These are phyloP conservation scores for Circaetus cinerascens DNA, from an alignment of 2,113 vertebrate genomes.

Conservation along the genomic window DNA sequence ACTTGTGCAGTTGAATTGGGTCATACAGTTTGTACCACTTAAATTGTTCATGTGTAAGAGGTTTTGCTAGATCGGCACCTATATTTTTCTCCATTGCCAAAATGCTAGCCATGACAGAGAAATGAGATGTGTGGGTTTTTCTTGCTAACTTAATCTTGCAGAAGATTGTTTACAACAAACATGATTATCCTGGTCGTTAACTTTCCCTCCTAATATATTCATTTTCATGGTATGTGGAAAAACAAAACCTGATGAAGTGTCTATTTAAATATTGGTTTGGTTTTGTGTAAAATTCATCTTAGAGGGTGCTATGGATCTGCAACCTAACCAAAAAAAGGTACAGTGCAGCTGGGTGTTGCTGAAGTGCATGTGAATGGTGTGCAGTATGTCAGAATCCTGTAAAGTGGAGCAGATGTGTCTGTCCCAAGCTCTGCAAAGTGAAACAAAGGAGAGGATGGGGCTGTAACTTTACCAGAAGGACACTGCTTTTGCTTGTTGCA, in stretches of 20 bases:
- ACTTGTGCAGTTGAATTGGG: not conserved
- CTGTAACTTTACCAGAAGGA: not conserved
- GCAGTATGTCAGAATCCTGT: not conserved
- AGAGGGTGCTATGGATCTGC: not conserved
- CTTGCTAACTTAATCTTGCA: not conserved
- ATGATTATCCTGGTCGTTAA: not conserved
- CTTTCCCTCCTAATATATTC: not conserved
- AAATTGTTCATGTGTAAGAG: not conserved
- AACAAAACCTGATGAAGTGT: not conserved
- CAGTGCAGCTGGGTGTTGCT: not conserved
- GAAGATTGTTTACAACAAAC: not conserved
- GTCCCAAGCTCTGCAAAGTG: not conserved
- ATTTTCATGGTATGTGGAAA: not conserved
- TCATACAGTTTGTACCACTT: not conserved
- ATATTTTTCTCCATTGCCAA: not conserved
- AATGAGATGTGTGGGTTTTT: not conserved
- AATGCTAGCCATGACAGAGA: not conserved
- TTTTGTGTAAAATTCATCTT: not conserved
- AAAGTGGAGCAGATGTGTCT: not conserved
- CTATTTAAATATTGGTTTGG: not conserved
- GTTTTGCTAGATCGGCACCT: not conserved
- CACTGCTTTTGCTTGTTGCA: not conserved
- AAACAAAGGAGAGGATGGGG: not conserved
- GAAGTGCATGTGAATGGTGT: not conserved
- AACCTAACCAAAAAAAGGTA: not conserved